phyloP scores from a whole-genome alignment of 2,113 vertebrate species.

The Halichoeres trimaculatus region DNA sequence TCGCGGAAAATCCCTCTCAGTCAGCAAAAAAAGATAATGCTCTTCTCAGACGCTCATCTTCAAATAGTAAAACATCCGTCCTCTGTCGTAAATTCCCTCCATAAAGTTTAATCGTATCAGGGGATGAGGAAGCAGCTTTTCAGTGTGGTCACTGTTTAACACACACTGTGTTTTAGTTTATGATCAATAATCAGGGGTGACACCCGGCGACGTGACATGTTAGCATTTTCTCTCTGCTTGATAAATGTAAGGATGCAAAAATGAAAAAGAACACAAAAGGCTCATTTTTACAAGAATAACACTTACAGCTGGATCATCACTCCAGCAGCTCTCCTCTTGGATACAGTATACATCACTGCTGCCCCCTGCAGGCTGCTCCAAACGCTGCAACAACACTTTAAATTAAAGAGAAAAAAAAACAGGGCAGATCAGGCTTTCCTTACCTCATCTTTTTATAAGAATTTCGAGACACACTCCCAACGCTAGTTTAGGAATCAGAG shows the following conservation, averaged over 20 bases:
- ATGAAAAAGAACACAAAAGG: too few relatives aligned
- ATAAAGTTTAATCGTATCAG: not conserved
- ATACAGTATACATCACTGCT: constrained; percentile 44
- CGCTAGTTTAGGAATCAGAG: not conserved
- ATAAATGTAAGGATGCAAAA: too few relatives aligned
- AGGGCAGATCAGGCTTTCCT: not conserved
- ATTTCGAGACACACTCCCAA: not conserved
- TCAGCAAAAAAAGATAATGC: constrained; percentile 15
- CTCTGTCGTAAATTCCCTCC: not conserved
- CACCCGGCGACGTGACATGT: not conserved
- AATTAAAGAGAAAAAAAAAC: too few relatives aligned
- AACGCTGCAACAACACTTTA: constrained; percentile 53
- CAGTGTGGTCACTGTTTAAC: not conserved
- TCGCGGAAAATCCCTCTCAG: constrained; percentile 6
- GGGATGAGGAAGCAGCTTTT: not conserved
- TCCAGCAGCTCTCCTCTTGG: too few relatives aligned
- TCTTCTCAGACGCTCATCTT: constrained; percentile 29
- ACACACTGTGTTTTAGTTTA: not conserved
- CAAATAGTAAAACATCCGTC: not conserved
- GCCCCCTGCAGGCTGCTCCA: constrained; percentile 62
- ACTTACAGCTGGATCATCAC: not conserved
- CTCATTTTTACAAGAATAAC: not conserved
- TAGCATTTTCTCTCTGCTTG: not conserved
- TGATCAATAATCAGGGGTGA: not conserved
- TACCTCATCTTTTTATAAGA: constrained; percentile 16